Conservation (phyloP, 1,140 invertebrate genomes). For the Latrodectus geometricus region DNA sequence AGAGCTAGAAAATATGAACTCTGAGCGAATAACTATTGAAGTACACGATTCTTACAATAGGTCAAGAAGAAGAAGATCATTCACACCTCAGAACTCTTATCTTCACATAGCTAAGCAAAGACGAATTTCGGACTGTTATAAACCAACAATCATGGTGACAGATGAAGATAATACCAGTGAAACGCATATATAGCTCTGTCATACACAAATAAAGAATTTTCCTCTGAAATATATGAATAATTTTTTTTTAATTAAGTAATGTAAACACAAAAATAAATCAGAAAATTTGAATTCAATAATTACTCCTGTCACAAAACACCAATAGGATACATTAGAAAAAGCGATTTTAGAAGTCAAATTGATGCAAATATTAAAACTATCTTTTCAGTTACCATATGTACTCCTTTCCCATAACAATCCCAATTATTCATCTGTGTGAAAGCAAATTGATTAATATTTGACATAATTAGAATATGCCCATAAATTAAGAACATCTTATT, state of each 20-base stretch:
- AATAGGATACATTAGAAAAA: no score
- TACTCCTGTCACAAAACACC: no score
- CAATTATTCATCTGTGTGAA: no score
- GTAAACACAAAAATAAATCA: no score
- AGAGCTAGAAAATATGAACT: slow-evolving; percentile 69
- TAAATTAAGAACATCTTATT: no score
- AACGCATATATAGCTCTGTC: slow-evolving; percentile 13
- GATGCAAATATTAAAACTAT: no score
- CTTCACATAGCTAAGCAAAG: slow-evolving; percentile 12
- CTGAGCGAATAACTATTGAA: slow-evolving; percentile 27
- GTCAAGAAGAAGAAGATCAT: slow-evolving; percentile 18
- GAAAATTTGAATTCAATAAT: no score
- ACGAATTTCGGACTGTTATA: not conserved
- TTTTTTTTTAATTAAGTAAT: not conserved
- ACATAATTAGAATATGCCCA: no score
- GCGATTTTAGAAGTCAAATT: no score
- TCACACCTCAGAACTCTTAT: slow-evolving; percentile 10
- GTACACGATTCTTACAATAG: slow-evolving; percentile 13
- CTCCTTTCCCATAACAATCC: no score
- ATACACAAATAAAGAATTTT: slow-evolving; percentile 6
- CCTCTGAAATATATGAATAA: not conserved
- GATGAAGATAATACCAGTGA: slow-evolving; percentile 30
- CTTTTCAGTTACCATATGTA: no score
- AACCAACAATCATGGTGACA: not conserved
- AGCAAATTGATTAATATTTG: no score